These are phyloP conservation scores for Helicolenus hilgendorfi DNA, from an alignment of 2,797 vertebrate species.

Conservation along the genomic window DNA sequence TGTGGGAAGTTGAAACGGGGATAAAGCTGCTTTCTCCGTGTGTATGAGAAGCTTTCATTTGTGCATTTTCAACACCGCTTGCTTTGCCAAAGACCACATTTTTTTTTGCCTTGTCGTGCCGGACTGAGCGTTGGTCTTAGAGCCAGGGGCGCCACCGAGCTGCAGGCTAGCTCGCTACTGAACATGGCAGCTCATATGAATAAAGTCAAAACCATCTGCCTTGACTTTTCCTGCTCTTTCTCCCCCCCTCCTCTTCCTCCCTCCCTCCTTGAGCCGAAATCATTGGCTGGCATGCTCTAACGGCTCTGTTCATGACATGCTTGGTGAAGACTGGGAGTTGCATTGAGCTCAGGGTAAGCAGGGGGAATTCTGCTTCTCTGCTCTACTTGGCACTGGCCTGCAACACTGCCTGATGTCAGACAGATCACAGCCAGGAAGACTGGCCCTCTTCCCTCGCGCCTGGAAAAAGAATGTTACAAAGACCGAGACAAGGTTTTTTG, in stretches of 20 bases:
- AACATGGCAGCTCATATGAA: slow-evolving; percentile 57
- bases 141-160: slow-evolving; percentile 16
- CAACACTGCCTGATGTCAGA: slow-evolving; percentile 82
- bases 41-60: slow-evolving; percentile 20
- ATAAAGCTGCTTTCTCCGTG: slow-evolving; percentile 22
- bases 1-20: slow-evolving; percentile 27
- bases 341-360: slow-evolving; percentile 72
- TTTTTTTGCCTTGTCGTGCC: neutral
- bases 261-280: slow-evolving; percentile 38
- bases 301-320: slow-evolving; percentile 79
- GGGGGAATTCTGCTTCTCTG: slow-evolving; percentile 83
- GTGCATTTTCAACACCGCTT: slow-evolving; percentile 32
- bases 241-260: neutral
- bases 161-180: slow-evolving; percentile 42
- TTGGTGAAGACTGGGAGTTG: slow-evolving; percentile 75
- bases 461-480: slow-evolving; percentile 76
- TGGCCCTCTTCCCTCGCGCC: slow-evolving; percentile 75
- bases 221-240: slow-evolving; percentile 35
- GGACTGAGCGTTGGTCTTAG: neutral
- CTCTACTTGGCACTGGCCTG: slow-evolving; percentile 79
- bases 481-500: slow-evolving; percentile 57
- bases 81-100: slow-evolving; percentile 18
- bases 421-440: slow-evolving; percentile 82
- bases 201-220: slow-evolving; percentile 67
- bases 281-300: slow-evolving; percentile 72